These are phyloP conservation scores for Heliconius ismenius DNA, from an alignment of 2,888 invertebrate genomes.

Conservation along the genomic window DNA sequence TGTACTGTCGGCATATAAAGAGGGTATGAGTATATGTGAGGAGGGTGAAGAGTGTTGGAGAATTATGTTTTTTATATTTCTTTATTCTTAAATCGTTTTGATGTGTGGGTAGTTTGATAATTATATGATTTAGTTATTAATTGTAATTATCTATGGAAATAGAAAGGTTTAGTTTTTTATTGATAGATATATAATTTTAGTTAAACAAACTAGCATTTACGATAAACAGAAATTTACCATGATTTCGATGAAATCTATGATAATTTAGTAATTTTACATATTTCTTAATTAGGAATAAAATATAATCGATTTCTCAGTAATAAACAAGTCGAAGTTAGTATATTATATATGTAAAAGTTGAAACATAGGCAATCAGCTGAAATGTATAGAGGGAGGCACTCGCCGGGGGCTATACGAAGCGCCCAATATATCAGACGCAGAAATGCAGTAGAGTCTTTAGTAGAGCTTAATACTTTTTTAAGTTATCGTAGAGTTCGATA, in stretches of 20 bases:
- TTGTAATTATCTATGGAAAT: neutral
- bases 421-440: slow-evolving; percentile 78
- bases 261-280: neutral
- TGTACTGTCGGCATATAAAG: slow-evolving; percentile 45
- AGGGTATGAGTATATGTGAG: neutral
- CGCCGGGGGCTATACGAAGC: slow-evolving; percentile 74
- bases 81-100: neutral
- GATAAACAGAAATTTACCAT: neutral
- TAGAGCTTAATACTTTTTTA: neutral
- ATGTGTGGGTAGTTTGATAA: neutral
- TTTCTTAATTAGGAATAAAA: slow-evolving; percentile 7
- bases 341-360: slow-evolving; percentile 37
- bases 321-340: slow-evolving; percentile 13
- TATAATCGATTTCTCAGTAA: slow-evolving; percentile 23
- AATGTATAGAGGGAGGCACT: slow-evolving; percentile 51
- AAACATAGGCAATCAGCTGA: slow-evolving; percentile 45
- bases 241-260: neutral
- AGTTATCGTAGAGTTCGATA: neutral
- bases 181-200: neutral
- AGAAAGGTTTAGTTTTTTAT: neutral
- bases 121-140: too few relatives aligned
- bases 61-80: neutral
- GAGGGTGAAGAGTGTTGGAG: slow-evolving; percentile 15
- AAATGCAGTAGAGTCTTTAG: slow-evolving; percentile 52
- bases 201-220: neutral